Evolutionary conservation across 2,113 vertebrate genomes (phyloP).

Genomic region (Tringa solitaria): DNA sequence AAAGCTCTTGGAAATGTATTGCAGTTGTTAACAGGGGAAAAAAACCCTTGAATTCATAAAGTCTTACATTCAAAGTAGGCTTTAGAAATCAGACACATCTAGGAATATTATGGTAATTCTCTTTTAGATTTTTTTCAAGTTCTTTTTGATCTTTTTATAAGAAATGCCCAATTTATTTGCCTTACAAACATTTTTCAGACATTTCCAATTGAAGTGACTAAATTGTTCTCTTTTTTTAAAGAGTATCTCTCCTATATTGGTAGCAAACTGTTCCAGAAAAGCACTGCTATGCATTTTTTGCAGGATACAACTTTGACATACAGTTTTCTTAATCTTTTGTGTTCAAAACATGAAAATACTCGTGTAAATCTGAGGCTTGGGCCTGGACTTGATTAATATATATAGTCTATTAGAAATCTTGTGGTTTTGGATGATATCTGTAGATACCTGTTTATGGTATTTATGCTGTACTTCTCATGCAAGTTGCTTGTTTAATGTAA

Average conservation of each 20-base stretch:
- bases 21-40: background rate
- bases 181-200: background rate
- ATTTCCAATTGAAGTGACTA: background rate
- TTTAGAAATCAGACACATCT: background rate
- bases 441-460: background rate
- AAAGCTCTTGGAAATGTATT: background rate
- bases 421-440: rapidly evolving
- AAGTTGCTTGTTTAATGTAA: background rate
- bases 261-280: background rate
- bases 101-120: background rate
- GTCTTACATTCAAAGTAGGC: background rate
- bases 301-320: background rate
- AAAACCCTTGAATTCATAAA: background rate
- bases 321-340: background rate
- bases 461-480: background rate
- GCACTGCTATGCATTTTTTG: background rate
- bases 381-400: background rate
- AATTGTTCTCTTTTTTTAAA: background rate
- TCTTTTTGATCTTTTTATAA: background rate
- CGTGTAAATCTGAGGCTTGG: background rate
- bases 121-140: background rate
- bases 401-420: background rate
- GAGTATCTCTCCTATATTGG: background rate
- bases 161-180: background rate
- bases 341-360: background rate